Base-by-base conservation (phyloP, 2,113 vertebrate species). In the Tupaia chinensis region DNA sequence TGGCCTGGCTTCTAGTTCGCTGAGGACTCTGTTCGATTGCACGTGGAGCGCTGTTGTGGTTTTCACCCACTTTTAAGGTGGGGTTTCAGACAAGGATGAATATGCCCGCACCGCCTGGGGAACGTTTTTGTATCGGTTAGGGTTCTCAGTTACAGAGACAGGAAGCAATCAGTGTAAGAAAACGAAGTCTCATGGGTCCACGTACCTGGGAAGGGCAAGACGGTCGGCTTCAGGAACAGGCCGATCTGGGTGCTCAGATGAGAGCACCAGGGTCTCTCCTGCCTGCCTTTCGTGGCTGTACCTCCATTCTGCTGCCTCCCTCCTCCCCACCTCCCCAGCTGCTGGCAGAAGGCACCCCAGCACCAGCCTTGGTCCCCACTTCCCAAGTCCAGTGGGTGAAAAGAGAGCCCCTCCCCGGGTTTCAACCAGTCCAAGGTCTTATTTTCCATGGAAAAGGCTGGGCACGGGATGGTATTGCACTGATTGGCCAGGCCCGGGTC, bases 1-100 rank as follows among this genome's bases (percentile, higher is more conserved):
- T 3, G 34, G 8, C 0, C 0, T 8, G 12, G 16, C 1, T 22
- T 32, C 44, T 9, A 56, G 60, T 29, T 7, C 19, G 44, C 3
- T 1, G 8, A 29, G 23, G 54, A 78, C 25, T 15, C 29, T 3
- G 11, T 29, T 19, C n/a, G 14, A 27, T 34, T 17, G 0, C 70
- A 22, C 0, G 3, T 3, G 56, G 3, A 7, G 23, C 11, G 27
- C 20, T 27, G 22, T 9, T 23, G 29, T 5, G 20, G 1, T 76
- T 70, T 68, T 82, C 70, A 53, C 53, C 22, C 34, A 29, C 5
- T 56, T 70, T 54, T 69, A 88, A 20, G 10, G 29, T 2, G 5
- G 7, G n/a, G n/a, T 81, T 69, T 85, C 15, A 85, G 32, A 16
- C 3, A 81, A 76, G 14, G 61, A 25, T 34, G 5, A 69, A 10